phyloP scores from a whole-genome alignment of 2,888 invertebrate species.

The Hydraecia micacea region DNA sequence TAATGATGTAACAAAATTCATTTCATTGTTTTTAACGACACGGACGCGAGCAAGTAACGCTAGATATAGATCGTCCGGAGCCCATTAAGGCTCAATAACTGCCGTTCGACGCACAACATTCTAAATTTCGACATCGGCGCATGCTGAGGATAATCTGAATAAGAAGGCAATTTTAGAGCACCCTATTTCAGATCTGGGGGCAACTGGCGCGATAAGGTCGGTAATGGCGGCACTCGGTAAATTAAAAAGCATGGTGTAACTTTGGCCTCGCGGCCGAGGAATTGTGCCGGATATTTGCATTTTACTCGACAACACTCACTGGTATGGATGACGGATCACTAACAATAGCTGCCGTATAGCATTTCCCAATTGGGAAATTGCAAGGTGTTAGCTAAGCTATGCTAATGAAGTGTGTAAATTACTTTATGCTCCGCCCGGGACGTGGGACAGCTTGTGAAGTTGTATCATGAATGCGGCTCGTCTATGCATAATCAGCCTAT shows the following conservation, averaged over 20 bases:
- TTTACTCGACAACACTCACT: constrained; percentile 74
- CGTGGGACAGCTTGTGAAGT: constrained; percentile 18
- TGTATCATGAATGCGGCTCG: constrained; percentile 14
- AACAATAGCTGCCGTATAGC: constrained; percentile 38
- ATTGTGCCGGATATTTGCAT: constrained; percentile 79
- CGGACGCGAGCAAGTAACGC: constrained; percentile 71
- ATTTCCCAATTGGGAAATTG: constrained; percentile 42
- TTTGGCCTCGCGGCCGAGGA: constrained; percentile 72
- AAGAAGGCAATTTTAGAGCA: constrained; percentile 79
- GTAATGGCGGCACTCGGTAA: constrained; percentile 83
- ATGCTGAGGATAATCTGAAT: constrained; percentile 80
- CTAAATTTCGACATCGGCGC: constrained; percentile 77
- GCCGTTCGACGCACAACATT: constrained; percentile 75
- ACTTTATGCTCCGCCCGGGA: constrained; percentile 42
- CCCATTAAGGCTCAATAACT: constrained; percentile 80
- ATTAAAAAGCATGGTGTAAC: constrained; percentile 83
- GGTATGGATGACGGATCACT: constrained; percentile 61
- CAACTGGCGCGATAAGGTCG: constrained; percentile 79
- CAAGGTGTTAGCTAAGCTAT: constrained; percentile 52
- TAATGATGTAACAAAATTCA: constrained; percentile 72
- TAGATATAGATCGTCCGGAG: constrained; percentile 71
- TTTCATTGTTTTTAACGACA: constrained; percentile 80
- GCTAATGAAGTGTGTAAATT: constrained; percentile 54
- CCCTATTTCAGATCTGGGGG: constrained; percentile 81
- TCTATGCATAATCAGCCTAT: background rate